phyloP scores from a whole-genome alignment of 2,888 invertebrate genomes.

The Halictus quadricinctus region DNA sequence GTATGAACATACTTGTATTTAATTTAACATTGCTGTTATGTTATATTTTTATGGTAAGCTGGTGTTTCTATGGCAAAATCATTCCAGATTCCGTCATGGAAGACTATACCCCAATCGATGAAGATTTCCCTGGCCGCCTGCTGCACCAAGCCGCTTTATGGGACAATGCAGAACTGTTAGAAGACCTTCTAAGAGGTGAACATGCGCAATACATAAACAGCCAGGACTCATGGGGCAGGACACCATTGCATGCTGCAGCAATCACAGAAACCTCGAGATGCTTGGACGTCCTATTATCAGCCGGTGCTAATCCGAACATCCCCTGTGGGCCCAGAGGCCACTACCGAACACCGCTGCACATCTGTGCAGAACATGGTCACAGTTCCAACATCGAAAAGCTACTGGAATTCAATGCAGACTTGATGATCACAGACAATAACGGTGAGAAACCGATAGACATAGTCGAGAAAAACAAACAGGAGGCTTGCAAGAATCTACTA shows the following conservation, averaged over 20 bases:
- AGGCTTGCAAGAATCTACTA: slow-evolving; percentile 86
- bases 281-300: slow-evolving; percentile 87
- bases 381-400: slow-evolving; percentile 87
- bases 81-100: slow-evolving; percentile 81
- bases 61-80: background rate
- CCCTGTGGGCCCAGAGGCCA: slow-evolving; percentile 88
- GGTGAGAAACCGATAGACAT: slow-evolving; percentile 89
- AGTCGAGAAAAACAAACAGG: slow-evolving; percentile 88
- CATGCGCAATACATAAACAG: slow-evolving; percentile 86
- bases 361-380: slow-evolving; percentile 92
- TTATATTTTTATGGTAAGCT: background rate
- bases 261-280: slow-evolving; percentile 90
- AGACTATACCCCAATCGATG: slow-evolving; percentile 91
- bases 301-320: slow-evolving; percentile 89
- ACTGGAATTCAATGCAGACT: slow-evolving; percentile 87
- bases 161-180: slow-evolving; percentile 94
- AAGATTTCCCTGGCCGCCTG: slow-evolving; percentile 90
- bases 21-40: background rate
- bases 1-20: slow-evolving; percentile 5
- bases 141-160: slow-evolving; percentile 93
- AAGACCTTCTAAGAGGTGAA: slow-evolving; percentile 90
- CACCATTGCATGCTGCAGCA: slow-evolving; percentile 92
- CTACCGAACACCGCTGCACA: slow-evolving; percentile 90
- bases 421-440: slow-evolving; percentile 85
- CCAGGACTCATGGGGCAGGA: slow-evolving; percentile 89